These are phyloP conservation scores for Sympetrum striolatum DNA, from an alignment of 2,888 invertebrate species.

Conservation along the genomic window DNA sequence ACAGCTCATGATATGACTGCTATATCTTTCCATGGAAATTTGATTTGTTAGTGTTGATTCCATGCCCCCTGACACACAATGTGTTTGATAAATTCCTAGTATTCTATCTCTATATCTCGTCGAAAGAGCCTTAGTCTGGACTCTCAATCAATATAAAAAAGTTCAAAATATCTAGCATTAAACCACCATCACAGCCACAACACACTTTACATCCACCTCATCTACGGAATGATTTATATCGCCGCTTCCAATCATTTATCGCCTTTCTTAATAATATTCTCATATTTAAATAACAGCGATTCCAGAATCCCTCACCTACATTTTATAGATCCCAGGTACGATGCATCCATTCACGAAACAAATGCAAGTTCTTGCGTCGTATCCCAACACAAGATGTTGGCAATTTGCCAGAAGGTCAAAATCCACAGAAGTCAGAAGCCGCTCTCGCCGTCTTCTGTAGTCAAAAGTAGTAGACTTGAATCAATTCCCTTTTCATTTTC, in stretches of 20 bases:
- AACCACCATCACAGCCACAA: constrained; percentile 37
- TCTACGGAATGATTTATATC: constrained; percentile 31
- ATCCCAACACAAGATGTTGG: background rate
- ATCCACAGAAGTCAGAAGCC: background rate
- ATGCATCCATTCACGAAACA: constrained; percentile 15
- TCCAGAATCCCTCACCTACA: background rate
- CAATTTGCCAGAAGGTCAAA: background rate
- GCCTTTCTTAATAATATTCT: background rate
- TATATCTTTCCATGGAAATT: background rate
- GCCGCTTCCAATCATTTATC: background rate
- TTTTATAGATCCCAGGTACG: constrained; percentile 31
- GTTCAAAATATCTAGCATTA: constrained; percentile 18
- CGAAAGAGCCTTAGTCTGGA: background rate
- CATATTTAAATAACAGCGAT: constrained; percentile 7
- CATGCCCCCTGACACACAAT: constrained; percentile 16
- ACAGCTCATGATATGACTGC: constrained; percentile 39
- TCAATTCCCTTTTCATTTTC: too few species aligned
- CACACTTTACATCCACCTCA: constrained; percentile 21
- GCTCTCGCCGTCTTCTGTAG: background rate
- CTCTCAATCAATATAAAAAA: constrained; percentile 23
- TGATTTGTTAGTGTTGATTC: background rate
- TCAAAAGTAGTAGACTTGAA: background rate
- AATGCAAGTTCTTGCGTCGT: background rate
- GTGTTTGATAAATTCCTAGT: background rate
- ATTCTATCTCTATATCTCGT: constrained; percentile 19